A percentile compares a stretch with the other conserved stretches of the same genome.
Conservation (phyloP, 2,888 invertebrate genomes). For the Rhagophthalmus giganteus region DNA sequence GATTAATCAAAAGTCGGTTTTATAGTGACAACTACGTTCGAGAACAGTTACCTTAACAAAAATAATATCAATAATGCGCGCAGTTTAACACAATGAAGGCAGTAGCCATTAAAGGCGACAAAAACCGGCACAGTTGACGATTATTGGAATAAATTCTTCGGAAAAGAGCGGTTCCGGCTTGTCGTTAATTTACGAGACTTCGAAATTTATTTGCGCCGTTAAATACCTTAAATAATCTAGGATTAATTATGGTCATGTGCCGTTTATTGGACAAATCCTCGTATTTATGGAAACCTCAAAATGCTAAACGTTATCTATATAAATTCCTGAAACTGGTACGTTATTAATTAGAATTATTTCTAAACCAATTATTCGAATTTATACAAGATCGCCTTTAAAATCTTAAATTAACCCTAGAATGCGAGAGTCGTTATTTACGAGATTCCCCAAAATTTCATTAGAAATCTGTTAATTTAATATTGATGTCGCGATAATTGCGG, state of each 20-base stretch:
- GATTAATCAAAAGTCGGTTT: conserved; percentile 13
- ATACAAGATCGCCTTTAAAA: too few species aligned
- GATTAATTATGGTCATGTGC: conserved; percentile 1
- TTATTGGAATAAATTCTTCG: conserved; percentile 33
- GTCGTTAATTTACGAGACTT: conserved; percentile 26
- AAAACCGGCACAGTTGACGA: conserved; percentile 30
- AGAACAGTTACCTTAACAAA: conserved; percentile 11
- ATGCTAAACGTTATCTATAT: too few species aligned
- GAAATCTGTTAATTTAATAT: too few species aligned
- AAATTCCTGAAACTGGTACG: too few species aligned
- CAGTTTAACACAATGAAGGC: conserved; percentile 25
- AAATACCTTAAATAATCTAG: conserved; percentile 2
- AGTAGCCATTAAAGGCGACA: conserved; percentile 19
- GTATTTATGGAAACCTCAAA: too few species aligned
- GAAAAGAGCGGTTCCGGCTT: conserved; percentile 12
- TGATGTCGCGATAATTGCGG: too few species aligned
- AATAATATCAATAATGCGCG: conserved; percentile 7
- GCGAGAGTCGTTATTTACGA: too few species aligned
- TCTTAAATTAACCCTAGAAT: too few species aligned
- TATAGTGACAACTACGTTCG: conserved; percentile 2
- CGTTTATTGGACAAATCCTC: conserved; percentile 1
- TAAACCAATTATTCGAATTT: too few species aligned
- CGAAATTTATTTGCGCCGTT: conserved; percentile 14
- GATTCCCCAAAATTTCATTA: too few species aligned
- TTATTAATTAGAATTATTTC: too few species aligned